phyloP scores from a whole-genome alignment of 2,113 vertebrate species.

The Mixornis gularis region DNA sequence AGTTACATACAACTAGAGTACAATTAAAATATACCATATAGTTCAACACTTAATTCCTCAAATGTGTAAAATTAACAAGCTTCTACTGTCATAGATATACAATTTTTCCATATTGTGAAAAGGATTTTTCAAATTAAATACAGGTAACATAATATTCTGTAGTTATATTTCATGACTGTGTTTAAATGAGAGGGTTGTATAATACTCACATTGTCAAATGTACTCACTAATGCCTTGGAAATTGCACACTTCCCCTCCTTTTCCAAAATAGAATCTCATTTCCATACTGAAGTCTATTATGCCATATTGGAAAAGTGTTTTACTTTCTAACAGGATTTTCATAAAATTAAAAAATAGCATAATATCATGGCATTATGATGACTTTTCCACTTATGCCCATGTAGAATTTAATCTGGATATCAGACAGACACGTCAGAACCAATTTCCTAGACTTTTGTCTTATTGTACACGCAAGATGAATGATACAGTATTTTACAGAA shows the following conservation, averaged over 20 bases:
- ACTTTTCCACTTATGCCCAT: slow-evolving; percentile 31
- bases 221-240: slow-evolving; percentile 62
- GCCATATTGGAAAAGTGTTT: slow-evolving; percentile 53
- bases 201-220: slow-evolving; percentile 65
- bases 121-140: slow-evolving; percentile 67
- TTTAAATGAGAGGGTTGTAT: slow-evolving; percentile 68
- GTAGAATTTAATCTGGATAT: slow-evolving; percentile 35
- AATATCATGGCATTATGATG: slow-evolving; percentile 52
- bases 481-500: slow-evolving; percentile 58
- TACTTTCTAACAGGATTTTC: slow-evolving; percentile 44
- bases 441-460: slow-evolving; percentile 44
- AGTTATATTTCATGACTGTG: slow-evolving; percentile 59
- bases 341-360: slow-evolving; percentile 48
- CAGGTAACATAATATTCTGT: slow-evolving; percentile 64
- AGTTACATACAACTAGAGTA: slow-evolving; percentile 71
- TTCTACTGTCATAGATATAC: slow-evolving; percentile 73
- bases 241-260: slow-evolving; percentile 55
- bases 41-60: slow-evolving; percentile 72
- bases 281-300: slow-evolving; percentile 67
- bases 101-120: slow-evolving; percentile 65
- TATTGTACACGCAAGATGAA: slow-evolving; percentile 53
- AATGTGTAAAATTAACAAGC: slow-evolving; percentile 72
- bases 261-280: slow-evolving; percentile 57
- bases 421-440: slow-evolving; percentile 50
- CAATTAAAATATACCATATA: slow-evolving; percentile 73